Conservation (phyloP, 2,797 vertebrate species). For the Coendou prehensilis region DNA sequence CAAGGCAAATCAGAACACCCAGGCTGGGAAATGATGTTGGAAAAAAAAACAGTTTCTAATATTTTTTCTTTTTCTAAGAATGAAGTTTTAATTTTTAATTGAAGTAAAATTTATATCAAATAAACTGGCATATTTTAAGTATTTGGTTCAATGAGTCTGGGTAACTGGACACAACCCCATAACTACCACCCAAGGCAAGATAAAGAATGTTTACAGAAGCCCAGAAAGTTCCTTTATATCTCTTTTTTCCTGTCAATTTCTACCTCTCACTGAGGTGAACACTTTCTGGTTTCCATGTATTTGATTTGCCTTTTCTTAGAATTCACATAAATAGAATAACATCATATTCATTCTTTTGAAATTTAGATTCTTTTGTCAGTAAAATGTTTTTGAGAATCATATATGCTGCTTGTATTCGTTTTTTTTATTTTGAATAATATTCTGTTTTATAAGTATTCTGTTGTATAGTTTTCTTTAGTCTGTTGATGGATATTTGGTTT, state of each 20-base stretch:
- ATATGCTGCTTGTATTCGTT: background rate
- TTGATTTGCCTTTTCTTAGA: slow-evolving; percentile 40
- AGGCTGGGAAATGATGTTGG: background rate
- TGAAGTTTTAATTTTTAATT: background rate
- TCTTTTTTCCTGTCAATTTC: background rate
- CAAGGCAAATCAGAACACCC: background rate
- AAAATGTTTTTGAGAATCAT: slow-evolving; percentile 10
- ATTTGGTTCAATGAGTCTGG: background rate
- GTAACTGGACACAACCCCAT: background rate
- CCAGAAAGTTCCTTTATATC: background rate
- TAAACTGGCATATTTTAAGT: background rate
- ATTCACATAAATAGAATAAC: background rate
- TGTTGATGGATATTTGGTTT: background rate
- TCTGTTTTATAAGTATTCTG: background rate
- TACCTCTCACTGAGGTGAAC: background rate
- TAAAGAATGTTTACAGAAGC: background rate
- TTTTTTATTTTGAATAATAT: background rate
- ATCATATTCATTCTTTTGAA: background rate
- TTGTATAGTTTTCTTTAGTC: background rate
- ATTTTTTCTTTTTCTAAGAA: background rate
- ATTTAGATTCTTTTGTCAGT: background rate
- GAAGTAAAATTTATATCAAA: slow-evolving; percentile 3
- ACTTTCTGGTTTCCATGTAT: background rate
- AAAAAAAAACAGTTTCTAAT: background rate
- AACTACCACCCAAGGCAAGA: background rate